phyloP scores from a whole-genome alignment of 1,140 invertebrate species.

The Eriosoma lanigerum region DNA sequence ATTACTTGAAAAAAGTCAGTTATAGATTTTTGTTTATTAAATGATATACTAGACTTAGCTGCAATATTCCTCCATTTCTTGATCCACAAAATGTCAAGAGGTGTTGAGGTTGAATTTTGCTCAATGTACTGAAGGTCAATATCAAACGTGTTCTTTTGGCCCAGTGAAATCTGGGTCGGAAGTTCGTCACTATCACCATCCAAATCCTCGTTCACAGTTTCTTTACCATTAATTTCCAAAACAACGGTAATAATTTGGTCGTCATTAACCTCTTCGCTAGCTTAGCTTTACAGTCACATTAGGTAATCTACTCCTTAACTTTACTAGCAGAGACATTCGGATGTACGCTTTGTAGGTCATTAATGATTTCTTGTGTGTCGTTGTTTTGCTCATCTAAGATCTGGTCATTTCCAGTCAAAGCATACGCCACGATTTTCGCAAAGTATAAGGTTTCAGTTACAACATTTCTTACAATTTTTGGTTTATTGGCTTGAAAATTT shows the following conservation, averaged over 20 bases:
- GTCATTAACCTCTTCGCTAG: neutral
- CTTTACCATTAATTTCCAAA: neutral
- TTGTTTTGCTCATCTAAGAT: neutral
- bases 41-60: neutral
- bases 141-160: conserved; percentile 1
- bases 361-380: too few relatives aligned
- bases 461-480: too few relatives aligned
- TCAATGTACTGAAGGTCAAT: neutral
- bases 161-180: too few relatives aligned
- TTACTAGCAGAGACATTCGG: neutral
- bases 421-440: neutral
- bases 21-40: neutral
- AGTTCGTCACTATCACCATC: too few relatives aligned
- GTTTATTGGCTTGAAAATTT: too few relatives aligned
- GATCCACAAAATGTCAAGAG: neutral
- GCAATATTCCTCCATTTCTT: conserved; percentile 4
- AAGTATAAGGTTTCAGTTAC: too few relatives aligned
- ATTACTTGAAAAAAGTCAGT: neutral
- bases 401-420: conserved; percentile 1
- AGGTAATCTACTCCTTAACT: neutral
- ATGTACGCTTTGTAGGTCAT: neutral
- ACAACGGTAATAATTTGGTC: neutral
- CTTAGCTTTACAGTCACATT: neutral
- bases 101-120: neutral
- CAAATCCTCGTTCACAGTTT: neutral